phyloP scores from a whole-genome alignment of 2,797 vertebrate species.

The Percopsis omiscomaycus region DNA sequence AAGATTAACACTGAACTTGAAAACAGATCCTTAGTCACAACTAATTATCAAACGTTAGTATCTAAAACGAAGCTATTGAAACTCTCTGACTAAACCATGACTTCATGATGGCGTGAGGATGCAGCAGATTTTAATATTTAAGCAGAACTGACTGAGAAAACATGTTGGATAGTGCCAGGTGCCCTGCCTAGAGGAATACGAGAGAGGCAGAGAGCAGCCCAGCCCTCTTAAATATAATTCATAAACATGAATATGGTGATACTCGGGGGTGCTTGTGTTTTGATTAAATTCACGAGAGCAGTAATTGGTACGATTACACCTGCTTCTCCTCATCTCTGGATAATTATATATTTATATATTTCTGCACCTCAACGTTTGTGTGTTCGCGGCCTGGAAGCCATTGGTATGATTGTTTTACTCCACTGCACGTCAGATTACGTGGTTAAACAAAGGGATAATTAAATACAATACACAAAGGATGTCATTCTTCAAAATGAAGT shows the following conservation, averaged over 20 bases:
- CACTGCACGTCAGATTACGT: slow-evolving; percentile 35
- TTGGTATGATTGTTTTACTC: slow-evolving; percentile 48
- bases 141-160: neutral
- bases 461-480: slow-evolving; percentile 37
- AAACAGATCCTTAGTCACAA: neutral
- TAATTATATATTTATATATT: slow-evolving; percentile 44
- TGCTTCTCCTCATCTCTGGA: slow-evolving; percentile 32
- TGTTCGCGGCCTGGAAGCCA: slow-evolving; percentile 26
- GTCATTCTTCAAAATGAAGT: slow-evolving; percentile 20
- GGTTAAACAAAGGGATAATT: slow-evolving; percentile 49
- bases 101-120: neutral
- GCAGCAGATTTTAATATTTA: slow-evolving; percentile 14
- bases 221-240: slow-evolving; percentile 31
- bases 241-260: slow-evolving; percentile 36
- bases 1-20: neutral
- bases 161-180: slow-evolving; percentile 18
- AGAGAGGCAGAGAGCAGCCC: neutral
- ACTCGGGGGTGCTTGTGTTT: slow-evolving; percentile 49
- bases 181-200: slow-evolving; percentile 6
- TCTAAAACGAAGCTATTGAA: no score
- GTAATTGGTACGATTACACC: slow-evolving; percentile 61
- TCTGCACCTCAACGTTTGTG: slow-evolving; percentile 34
- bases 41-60: no score
- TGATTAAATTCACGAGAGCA: slow-evolving; percentile 50
- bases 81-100: no score